Base-by-base conservation (phyloP, 2,797 vertebrate genomes). In the Erpetoichthys calabaricus region DNA sequence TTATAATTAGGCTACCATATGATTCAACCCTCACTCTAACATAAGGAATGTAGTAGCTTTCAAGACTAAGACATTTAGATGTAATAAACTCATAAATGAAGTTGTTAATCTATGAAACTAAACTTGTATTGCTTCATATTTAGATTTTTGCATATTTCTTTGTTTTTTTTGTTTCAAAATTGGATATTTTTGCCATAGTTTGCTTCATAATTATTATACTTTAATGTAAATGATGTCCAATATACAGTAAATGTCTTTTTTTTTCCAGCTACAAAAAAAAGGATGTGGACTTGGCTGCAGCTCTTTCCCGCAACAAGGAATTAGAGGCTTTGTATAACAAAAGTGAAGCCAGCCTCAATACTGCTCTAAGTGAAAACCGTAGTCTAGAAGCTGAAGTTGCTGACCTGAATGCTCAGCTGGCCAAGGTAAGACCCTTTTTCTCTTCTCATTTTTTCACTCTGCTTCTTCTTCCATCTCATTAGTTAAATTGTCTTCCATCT, bases 261-360 rank as follows among this genome's bases (percentile, higher is more conserved):
- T 43, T 44, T 44, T 42, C 46, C 66, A 99, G 96, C 71, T 83
- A 74, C 53, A 95, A 91, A 68, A 99, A 95, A 81, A 89, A 89
- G 70, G 93, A 97, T 25, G 75, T 71, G 0, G 95, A 98, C 63
- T 75, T 98, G 61, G 70, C 75, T 0, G 75, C 79, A 7, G 87
- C 89, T 1, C 67, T 88, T 68, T 88, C 85, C 25, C 89, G 91
- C 3, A 83, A 89, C 58, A 86, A 76, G 60, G 87, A 89, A 42
- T 78, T 99, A 67, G 93, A 98, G 64, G 77, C 84, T 6, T 79
- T 94, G 54, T 84, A 87, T 68, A 90, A 92, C 2, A 84, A 91
- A 59, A 97, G 85, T 0, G 92, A 98, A 66, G 91, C 84, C 0
- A 73, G 90, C 5, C 89, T 97, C 45, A 76, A 78, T 1, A 86